These are phyloP conservation scores for Thereva nobilitata DNA, from an alignment of 2,888 invertebrate genomes.

Conservation along the genomic window DNA sequence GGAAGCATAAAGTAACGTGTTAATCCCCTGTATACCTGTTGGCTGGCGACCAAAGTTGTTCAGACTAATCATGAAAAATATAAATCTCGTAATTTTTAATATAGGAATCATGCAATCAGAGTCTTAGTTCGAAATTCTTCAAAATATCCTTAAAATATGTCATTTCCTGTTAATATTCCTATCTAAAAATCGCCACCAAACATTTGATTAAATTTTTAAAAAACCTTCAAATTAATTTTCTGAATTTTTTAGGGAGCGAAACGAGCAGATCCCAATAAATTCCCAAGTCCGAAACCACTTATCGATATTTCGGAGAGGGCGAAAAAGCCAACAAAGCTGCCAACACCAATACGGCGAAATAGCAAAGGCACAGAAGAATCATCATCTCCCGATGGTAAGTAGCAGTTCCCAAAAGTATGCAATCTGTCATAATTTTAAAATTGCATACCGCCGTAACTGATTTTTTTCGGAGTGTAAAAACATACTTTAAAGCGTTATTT, in stretches of 20 bases:
- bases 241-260: conserved; percentile 47
- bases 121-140: too few species aligned
- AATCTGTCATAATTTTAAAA: neutral
- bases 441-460: neutral
- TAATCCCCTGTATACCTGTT: too few species aligned
- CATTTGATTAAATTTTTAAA: neutral
- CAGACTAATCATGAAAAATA: too few species aligned
- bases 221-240: too few species aligned
- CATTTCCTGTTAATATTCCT: too few species aligned
- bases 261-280: conserved; percentile 52
- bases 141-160: too few species aligned
- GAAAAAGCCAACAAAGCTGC: conserved; percentile 50
- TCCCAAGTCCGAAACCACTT: conserved; percentile 55
- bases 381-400: conserved; percentile 48
- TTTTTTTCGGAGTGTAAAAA: neutral
- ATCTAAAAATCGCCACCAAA: too few species aligned
- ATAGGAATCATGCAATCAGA: too few species aligned
- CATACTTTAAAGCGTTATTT: neutral
- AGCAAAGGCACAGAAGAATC: conserved; percentile 46
- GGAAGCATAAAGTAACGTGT: too few species aligned
- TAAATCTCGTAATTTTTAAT: too few species aligned
- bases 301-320: conserved; percentile 53
- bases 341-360: conserved; percentile 50
- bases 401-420: neutral
- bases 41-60: too few species aligned